These are phyloP conservation scores for Muscicapa striata DNA, from an alignment of 2,797 vertebrate genomes.

Conservation along the genomic window DNA sequence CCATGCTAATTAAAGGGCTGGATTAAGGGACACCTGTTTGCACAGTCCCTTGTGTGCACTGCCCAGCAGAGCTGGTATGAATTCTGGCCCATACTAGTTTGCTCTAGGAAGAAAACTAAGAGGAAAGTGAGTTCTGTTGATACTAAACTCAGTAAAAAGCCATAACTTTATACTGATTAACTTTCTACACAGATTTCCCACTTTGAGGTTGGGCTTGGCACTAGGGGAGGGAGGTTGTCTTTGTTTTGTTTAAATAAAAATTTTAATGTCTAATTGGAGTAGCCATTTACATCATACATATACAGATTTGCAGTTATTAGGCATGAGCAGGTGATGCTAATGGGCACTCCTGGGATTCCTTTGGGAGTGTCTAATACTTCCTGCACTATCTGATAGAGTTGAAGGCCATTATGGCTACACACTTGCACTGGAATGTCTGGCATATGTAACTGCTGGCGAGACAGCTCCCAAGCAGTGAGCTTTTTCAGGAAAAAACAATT, in stretches of 20 bases:
- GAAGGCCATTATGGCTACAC: background rate
- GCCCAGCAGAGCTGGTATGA: background rate
- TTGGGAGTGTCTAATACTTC: background rate
- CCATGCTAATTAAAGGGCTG: background rate
- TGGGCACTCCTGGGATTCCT: background rate
- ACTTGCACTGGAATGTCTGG: background rate
- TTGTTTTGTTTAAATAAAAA: background rate
- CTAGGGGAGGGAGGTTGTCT: background rate
- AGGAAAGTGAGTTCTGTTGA: background rate
- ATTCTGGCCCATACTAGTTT: background rate
- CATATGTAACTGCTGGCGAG: background rate
- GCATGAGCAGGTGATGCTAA: background rate
- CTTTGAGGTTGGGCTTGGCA: background rate
- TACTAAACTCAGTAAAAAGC: background rate
- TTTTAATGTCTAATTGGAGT: background rate
- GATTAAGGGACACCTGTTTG: constrained; percentile 36
- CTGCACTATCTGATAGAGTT: background rate
- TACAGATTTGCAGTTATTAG: background rate
- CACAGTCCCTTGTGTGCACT: background rate
- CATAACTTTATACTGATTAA: background rate
- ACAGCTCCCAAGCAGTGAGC: background rate
- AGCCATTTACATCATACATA: background rate
- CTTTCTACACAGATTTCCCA: background rate
- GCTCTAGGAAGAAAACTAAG: background rate
- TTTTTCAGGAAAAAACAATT: background rate